A percentile compares a stretch with the other conserved stretches of the same genome.
These are phyloP conservation scores for Agriopis aurantiaria DNA, from an alignment of 2,888 invertebrate species.

Conservation along the genomic window DNA sequence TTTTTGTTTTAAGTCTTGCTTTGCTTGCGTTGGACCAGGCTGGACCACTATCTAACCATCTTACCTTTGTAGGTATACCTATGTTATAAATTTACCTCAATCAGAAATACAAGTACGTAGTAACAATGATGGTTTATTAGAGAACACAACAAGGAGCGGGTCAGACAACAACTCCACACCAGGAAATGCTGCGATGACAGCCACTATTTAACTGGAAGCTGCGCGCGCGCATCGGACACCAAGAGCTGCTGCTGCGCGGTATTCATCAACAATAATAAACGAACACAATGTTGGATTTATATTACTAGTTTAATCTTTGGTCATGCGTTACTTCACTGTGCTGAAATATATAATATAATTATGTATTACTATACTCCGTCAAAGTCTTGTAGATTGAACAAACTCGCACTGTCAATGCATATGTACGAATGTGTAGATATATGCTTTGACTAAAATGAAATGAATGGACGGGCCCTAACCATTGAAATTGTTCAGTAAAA, in stretches of 20 bases:
- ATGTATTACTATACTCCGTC: neutral
- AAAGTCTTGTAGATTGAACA: no score
- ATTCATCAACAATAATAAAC: conserved; percentile 33
- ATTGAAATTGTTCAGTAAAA: no score
- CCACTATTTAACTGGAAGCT: conserved; percentile 55
- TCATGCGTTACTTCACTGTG: neutral
- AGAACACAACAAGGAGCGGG: conserved; percentile 47
- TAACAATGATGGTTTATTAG: conserved; percentile 27
- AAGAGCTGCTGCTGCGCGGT: conserved; percentile 33
- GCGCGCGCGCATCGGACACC: conserved; percentile 51
- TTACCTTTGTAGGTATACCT: neutral
- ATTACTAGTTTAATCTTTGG: neutral
- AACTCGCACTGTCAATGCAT: no score
- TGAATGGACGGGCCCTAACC: no score
- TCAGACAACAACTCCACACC: conserved; percentile 54
- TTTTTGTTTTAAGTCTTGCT: no score
- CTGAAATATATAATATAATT: neutral
- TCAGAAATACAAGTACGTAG: neutral
- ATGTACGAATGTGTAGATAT: no score
- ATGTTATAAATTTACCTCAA: neutral
- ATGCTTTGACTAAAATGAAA: no score
- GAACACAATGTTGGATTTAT: neutral
- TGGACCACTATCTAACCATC: no score
- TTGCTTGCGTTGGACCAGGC: no score
- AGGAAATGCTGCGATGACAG: conserved; percentile 62